Percentiles rank a stretch among this genome's conserved stretches.
Evolutionary conservation across 2,888 invertebrate genomes (phyloP).

Genomic region (Carabus problematicus): DNA sequence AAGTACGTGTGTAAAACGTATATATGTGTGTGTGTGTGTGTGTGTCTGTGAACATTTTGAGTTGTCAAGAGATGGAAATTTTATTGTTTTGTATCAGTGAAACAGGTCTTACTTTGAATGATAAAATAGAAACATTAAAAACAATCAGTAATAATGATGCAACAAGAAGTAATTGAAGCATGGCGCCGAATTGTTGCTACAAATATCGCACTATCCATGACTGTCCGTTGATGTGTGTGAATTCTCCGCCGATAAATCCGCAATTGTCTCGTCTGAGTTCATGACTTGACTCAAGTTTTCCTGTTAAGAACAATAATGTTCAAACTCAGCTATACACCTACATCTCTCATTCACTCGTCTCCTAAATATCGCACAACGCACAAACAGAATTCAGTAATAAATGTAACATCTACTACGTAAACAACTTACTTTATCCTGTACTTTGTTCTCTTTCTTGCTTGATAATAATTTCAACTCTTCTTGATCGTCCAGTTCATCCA

Average conservation of each 20-base stretch:
- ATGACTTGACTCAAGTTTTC: conserved; percentile 46
- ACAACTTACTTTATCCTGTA: conserved; percentile 30
- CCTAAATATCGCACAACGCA: background rate
- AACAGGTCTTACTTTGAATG: background rate
- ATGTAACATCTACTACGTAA: background rate
- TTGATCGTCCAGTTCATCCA: conserved; percentile 49
- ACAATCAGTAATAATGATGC: conserved; percentile 26
- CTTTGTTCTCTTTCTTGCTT: conserved; percentile 28
- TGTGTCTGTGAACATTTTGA: too few relatives aligned
- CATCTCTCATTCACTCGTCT: background rate
- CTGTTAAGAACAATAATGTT: conserved; percentile 45
- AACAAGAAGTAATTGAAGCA: conserved; percentile 14
- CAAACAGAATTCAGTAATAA: background rate
- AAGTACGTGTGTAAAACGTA: too few relatives aligned
- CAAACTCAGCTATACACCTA: background rate
- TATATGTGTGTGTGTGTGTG: too few relatives aligned
- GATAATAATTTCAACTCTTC: conserved; percentile 45
- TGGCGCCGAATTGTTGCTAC: conserved; percentile 7
- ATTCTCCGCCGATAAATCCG: conserved; percentile 30
- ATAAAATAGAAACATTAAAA: conserved; percentile 9
- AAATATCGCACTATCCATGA: conserved; percentile 24
- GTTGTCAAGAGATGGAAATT: background rate
- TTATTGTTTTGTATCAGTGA: background rate
- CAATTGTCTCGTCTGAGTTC: conserved; percentile 43
- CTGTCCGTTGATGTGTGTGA: conserved; percentile 37